These are phyloP conservation scores for Solen grandis DNA, from an alignment of 1,140 invertebrate genomes.

Conservation along the genomic window DNA sequence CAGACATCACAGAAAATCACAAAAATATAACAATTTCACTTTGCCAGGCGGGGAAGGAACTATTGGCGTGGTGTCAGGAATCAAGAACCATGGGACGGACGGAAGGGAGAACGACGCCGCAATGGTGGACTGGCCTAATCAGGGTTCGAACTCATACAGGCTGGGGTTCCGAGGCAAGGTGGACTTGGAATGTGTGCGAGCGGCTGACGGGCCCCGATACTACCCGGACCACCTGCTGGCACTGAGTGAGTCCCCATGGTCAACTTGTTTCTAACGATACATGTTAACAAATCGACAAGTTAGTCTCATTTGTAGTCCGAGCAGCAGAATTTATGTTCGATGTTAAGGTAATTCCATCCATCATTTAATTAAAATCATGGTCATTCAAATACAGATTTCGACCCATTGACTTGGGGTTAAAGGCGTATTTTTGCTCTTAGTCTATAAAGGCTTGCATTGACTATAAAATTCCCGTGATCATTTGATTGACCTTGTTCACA, in stretches of 20 bases:
- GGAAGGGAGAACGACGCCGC: constrained; percentile 92
- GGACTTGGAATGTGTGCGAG: constrained; percentile 89
- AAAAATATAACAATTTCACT: no score
- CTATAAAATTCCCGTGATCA: no score
- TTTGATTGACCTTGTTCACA: no score
- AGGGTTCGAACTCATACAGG: constrained; percentile 88
- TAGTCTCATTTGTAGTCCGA: no score
- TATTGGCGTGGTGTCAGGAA: constrained; percentile 89
- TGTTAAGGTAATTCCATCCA: no score
- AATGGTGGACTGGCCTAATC: constrained; percentile 88
- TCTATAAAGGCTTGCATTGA: no score
- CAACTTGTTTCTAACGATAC: background rate
- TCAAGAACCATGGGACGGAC: constrained; percentile 93
- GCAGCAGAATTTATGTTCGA: no score
- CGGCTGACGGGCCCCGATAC: constrained; percentile 87
- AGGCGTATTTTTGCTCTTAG: no score
- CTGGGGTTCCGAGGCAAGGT: constrained; percentile 92
- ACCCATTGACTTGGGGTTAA: no score
- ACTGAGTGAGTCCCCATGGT: constrained; percentile 83
- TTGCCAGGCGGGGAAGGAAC: constrained; percentile 84
- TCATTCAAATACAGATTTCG: no score
- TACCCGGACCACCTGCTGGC: constrained; percentile 92
- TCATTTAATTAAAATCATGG: no score
- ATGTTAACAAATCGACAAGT: background rate
- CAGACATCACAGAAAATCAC: no score